Percentiles rank a stretch among this genome's conserved stretches.
These are phyloP conservation scores for Parapsyche elsis DNA, from an alignment of 1,140 invertebrate genomes.

Conservation along the genomic window DNA sequence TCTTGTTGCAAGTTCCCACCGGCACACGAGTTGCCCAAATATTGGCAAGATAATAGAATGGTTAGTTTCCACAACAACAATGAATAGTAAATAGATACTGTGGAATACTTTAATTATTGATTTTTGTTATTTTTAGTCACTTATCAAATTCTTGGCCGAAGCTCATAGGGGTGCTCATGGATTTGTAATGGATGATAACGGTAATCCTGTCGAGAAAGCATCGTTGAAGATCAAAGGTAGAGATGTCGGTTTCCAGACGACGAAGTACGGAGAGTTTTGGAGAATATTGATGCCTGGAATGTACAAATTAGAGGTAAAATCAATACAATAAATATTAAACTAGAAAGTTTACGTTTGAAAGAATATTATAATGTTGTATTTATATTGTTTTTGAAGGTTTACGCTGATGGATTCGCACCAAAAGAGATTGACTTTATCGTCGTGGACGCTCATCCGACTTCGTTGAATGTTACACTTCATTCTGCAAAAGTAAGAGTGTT, in stretches of 20 bases:
- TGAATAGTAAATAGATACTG: slow-evolving; percentile 12
- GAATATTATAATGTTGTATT: slow-evolving; percentile 22
- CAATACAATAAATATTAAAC: slow-evolving; percentile 35
- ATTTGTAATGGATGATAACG: slow-evolving; percentile 84
- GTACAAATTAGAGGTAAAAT: slow-evolving; percentile 84
- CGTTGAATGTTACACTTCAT: slow-evolving; percentile 85
- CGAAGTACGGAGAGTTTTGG: slow-evolving; percentile 95
- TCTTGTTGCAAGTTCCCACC: slow-evolving; percentile 97
- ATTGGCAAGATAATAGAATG: slow-evolving; percentile 95
- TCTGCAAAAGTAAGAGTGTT: slow-evolving; percentile 77
- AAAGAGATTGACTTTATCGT: slow-evolving; percentile 87
- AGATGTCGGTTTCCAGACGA: slow-evolving; percentile 89
- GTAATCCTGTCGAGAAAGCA: slow-evolving; percentile 84
- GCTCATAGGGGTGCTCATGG: slow-evolving; percentile 87
- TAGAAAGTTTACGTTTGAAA: slow-evolving; percentile 3
- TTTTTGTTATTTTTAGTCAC: slow-evolving; percentile 68
- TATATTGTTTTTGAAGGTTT: slow-evolving; percentile 69
- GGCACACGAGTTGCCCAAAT: slow-evolving; percentile 83
- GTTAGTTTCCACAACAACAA: slow-evolving; percentile 62
- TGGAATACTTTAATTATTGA: not conserved
- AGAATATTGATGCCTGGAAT: slow-evolving; percentile 85
- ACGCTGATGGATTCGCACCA: slow-evolving; percentile 84
- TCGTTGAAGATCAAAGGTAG: slow-evolving; percentile 85
- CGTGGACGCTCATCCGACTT: slow-evolving; percentile 84
- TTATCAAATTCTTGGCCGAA: slow-evolving; percentile 89